Evolutionary conservation across 2,888 invertebrate species (phyloP), one percentile per base, ranked within the genome.

Genomic region (Trichopoda pennipes): DNA sequence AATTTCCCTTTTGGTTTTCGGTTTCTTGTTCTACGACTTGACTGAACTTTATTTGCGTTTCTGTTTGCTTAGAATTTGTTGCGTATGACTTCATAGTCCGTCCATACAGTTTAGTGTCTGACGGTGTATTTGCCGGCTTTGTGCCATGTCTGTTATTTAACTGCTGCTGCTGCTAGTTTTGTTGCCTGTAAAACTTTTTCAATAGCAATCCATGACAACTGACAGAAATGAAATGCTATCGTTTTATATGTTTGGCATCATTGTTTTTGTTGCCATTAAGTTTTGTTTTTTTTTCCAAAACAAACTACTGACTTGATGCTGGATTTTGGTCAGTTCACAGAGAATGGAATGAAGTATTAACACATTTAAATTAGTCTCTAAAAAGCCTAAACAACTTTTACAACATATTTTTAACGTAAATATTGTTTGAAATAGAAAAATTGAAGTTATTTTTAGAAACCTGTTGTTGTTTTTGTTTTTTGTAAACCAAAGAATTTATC

Each of bases 161-260:
- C 17, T 55, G 55, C 53, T 35, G 47, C 47, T 61, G 49, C 28
- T 44, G 38, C 16, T 63, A 23, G 16, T 32, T 35, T 56, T 58
- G 23, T 35, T 42, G 60, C 61, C n/a, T 42, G 68, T 53, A 53
- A 69, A 63, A 66, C 8, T 47, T 61, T 53, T 63, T 9, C 56
- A 69, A 56, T 58, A 82, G 60, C 42, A 75, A 66, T 44, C 66
- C 69, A 68, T 79, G 75, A 82, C 79, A 79, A 82, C 75, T 79
- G 82, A 72, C 60, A 80, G 56, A 76, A 73, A 80, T 44, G 73
- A 56, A 19, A 74, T 81, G 68, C 61, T 63, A 73, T 72, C 60
- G 68, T 68, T 63, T 56, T 19, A 58, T 78, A 17, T 51, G 60
- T 51, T 73, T 38, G 21, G 51, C 58, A 4, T 28, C 56, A 32